Evolutionary conservation across 1,140 invertebrate genomes (phyloP).

Genomic region (Trichonephila clavipes): DNA sequence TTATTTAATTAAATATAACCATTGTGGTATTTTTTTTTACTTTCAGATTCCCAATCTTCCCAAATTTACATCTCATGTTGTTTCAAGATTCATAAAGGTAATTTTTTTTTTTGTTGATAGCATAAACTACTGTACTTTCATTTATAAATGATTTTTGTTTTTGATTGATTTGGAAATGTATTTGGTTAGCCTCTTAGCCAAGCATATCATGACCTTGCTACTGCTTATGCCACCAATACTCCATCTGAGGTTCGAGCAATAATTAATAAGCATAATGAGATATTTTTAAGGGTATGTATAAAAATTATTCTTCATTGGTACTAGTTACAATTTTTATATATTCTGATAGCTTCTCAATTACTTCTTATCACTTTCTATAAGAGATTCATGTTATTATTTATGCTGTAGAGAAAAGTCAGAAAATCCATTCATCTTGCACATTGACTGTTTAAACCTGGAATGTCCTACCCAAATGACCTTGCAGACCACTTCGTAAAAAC

Average conservation of each 20-base stretch:
- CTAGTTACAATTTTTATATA: no score
- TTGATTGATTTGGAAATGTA: neutral
- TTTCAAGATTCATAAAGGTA: conserved; percentile 91
- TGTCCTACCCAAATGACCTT: no score
- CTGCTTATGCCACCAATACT: conserved; percentile 89
- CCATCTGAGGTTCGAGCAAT: conserved; percentile 85
- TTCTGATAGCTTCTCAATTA: no score
- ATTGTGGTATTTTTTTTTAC: neutral
- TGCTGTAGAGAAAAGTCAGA: no score
- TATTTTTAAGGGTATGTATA: conserved; percentile 84
- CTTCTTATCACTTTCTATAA: no score
- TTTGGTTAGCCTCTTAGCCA: conserved; percentile 87
- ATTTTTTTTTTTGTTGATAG: neutral
- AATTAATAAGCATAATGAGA: conserved; percentile 90
- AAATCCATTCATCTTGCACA: no score
- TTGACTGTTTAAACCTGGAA: no score
- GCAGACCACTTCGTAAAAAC: no score
- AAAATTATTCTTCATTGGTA: neutral
- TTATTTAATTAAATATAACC: neutral
- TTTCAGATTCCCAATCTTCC: conserved; percentile 87
- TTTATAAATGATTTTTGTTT: neutral
- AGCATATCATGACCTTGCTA: conserved; percentile 94
- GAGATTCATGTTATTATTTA: no score
- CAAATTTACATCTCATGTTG: conserved; percentile 95
- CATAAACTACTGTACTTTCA: neutral